These are phyloP conservation scores for Hypomecis punctinalis DNA, from an alignment of 2,888 invertebrate species.

Conservation along the genomic window DNA sequence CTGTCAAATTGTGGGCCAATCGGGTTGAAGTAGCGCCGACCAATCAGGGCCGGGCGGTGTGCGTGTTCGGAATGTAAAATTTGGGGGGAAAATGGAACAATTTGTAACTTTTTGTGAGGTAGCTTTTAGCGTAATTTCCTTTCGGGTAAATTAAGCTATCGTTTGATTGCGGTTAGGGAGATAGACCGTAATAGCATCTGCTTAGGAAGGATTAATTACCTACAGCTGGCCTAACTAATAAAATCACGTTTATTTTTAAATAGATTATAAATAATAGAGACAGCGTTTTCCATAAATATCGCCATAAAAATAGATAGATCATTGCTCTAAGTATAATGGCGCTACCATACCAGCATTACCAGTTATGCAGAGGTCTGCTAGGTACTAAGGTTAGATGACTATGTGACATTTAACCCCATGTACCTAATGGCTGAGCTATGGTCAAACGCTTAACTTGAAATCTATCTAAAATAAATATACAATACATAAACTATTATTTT, in stretches of 20 bases:
- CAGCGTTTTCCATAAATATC: too few species aligned
- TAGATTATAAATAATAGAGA: background rate
- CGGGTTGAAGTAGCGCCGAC: constrained; percentile 65
- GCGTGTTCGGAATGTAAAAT: constrained; percentile 80
- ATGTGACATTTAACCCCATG: too few species aligned
- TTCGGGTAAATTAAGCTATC: constrained; percentile 51
- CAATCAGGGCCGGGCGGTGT: constrained; percentile 66
- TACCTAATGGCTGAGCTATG: too few species aligned
- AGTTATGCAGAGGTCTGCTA: too few species aligned
- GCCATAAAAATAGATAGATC: too few species aligned
- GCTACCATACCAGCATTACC: too few species aligned
- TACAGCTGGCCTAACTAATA: background rate
- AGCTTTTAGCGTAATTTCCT: constrained; percentile 53
- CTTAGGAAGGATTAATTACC: constrained; percentile 14
- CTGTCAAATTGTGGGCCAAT: constrained; percentile 83
- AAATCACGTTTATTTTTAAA: background rate
- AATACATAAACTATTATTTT: too few species aligned
- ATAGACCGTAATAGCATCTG: constrained; percentile 32
- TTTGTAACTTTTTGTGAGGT: constrained; percentile 72
- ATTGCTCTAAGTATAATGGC: too few species aligned
- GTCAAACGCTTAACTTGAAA: too few species aligned
- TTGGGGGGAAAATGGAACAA: constrained; percentile 75
- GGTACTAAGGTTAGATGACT: too few species aligned
- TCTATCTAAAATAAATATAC: too few species aligned
- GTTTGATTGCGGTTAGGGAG: constrained; percentile 37